A percentile compares a stretch with the other conserved stretches of the same genome.
These are phyloP conservation scores for Mus pahari DNA, from an alignment of 2,113 vertebrate species.

Conservation along the genomic window DNA sequence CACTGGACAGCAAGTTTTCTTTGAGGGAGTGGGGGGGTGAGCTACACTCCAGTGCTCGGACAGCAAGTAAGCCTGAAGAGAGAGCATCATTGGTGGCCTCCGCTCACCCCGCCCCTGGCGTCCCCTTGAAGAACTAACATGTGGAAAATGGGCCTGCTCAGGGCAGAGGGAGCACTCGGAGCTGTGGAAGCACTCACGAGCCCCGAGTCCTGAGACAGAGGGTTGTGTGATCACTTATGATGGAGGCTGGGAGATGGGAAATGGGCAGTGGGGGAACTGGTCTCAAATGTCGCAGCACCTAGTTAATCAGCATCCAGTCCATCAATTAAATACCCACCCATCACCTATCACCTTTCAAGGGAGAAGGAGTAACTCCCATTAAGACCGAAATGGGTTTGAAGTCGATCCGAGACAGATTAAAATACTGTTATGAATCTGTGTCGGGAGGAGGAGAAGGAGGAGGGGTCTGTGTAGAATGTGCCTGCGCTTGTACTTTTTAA, in stretches of 20 bases:
- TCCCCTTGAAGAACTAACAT: background rate
- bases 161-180: background rate
- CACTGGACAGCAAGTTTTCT: background rate
- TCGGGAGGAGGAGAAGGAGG: constrained; percentile 83
- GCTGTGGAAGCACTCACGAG: constrained; percentile 3
- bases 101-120: background rate
- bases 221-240: constrained; percentile 40
- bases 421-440: constrained; percentile 90
- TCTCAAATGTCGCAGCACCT: constrained; percentile 85
- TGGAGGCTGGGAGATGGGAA: constrained; percentile 73
- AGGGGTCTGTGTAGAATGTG: constrained; percentile 84
- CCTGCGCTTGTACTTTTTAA: constrained; percentile 89
- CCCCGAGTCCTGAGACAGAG: background rate
- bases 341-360: constrained; percentile 91
- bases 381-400: constrained; percentile 90
- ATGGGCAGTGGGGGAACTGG: constrained; percentile 79
- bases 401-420: constrained; percentile 91
- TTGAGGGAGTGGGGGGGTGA: background rate
- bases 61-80: background rate
- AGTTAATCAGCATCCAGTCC: constrained; percentile 88
- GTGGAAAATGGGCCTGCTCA: background rate
- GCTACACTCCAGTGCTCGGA: background rate
- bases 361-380: constrained; percentile 92
- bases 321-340: constrained; percentile 90
- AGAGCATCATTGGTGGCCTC: background rate